phyloP scores from a whole-genome alignment of 2,888 invertebrate species.

The Embidobia sp. region DNA sequence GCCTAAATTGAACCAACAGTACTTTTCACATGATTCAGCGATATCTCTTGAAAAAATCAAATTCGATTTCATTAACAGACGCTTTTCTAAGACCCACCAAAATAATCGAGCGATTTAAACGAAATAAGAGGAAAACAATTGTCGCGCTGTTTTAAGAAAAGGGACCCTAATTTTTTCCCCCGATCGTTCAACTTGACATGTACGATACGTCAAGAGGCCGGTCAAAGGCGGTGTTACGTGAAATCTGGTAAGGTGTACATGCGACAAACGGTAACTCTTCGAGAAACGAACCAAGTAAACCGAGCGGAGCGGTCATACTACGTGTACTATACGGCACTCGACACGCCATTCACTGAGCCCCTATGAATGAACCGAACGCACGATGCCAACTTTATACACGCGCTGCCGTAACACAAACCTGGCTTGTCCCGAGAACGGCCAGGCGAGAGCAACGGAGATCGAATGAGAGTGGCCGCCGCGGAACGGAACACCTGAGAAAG shows the following conservation, averaged over 20 bases:
- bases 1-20: too few species aligned
- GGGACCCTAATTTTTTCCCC: too few species aligned
- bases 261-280: conserved; percentile 50
- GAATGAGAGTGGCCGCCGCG: conserved; percentile 59
- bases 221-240: too few species aligned
- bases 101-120: too few species aligned
- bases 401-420: conserved; percentile 62
- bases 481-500: conserved; percentile 65
- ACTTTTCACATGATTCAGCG: too few species aligned
- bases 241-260: conserved; percentile 20
- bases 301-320: conserved; percentile 59
- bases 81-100: too few species aligned
- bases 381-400: conserved; percentile 73
- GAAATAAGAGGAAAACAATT: too few species aligned
- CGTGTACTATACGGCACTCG: conserved; percentile 68
- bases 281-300: conserved; percentile 51
- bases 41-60: too few species aligned
- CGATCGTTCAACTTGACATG: too few species aligned
- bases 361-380: conserved; percentile 78
- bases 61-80: too few species aligned
- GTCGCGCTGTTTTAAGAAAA: too few species aligned
- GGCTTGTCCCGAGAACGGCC: conserved; percentile 61
- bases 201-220: too few species aligned
- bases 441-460: conserved; percentile 57
- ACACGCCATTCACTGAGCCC: conserved; percentile 77